Evolutionary conservation across 2,888 invertebrate species (phyloP).

Genomic region (Acanthosoma haemorrhoidale): DNA sequence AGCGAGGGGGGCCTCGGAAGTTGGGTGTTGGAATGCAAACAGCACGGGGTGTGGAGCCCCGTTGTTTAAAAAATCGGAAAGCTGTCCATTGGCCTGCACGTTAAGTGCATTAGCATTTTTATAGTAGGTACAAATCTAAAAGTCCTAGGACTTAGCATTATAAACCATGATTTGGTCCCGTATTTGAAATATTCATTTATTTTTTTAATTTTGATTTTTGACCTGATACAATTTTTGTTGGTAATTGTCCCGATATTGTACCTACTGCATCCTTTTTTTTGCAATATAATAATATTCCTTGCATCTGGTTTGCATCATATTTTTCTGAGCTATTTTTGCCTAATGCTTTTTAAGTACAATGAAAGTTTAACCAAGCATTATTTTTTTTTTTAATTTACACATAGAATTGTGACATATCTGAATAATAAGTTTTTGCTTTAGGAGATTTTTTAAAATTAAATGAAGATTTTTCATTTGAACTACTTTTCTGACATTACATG

Average conservation of each 20-base stretch:
- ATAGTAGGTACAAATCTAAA: background rate
- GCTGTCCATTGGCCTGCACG: constrained; percentile 24
- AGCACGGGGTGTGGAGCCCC: constrained; percentile 18
- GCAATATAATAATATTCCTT: background rate
- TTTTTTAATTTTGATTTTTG: background rate
- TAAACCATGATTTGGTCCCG: background rate
- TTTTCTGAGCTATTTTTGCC: background rate
- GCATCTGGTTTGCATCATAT: constrained; percentile 1
- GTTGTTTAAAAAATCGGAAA: constrained; percentile 27
- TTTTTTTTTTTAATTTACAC: too few species aligned
- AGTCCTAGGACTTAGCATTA: constrained; percentile 3
- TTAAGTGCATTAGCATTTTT: constrained; percentile 3
- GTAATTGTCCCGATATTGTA: background rate
- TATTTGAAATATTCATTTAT: background rate
- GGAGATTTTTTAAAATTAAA: too few species aligned
- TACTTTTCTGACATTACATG: too few species aligned
- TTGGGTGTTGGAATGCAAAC: constrained; percentile 20
- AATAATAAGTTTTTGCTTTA: too few species aligned
- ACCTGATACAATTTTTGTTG: background rate
- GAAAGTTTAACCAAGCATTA: background rate
- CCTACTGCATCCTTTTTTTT: background rate
- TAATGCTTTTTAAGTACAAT: background rate
- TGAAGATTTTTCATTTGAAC: too few species aligned
- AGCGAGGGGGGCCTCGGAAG: constrained; percentile 23
- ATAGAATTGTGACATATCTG: background rate